These are phyloP conservation scores for Saccopteryx bilineata DNA, from an alignment of 2,113 vertebrate species.

Conservation along the genomic window DNA sequence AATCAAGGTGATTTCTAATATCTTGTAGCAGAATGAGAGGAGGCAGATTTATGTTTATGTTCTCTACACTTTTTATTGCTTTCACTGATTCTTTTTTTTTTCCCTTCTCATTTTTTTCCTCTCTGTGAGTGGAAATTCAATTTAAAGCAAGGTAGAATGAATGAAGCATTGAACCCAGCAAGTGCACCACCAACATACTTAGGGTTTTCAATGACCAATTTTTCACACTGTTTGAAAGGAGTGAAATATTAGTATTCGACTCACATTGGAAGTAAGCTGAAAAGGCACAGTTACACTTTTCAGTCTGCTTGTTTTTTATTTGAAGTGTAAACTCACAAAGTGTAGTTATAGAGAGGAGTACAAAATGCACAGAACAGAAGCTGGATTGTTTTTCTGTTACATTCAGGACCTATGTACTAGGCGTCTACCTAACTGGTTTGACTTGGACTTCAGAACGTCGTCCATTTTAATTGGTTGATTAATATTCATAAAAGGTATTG, in stretches of 20 bases:
- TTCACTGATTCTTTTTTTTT: constrained; percentile 65
- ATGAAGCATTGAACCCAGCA: constrained; percentile 76
- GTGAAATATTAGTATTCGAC: constrained; percentile 85
- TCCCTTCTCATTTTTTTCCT: constrained; percentile 52
- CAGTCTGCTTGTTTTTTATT: constrained; percentile 86
- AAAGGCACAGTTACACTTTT: constrained; percentile 86
- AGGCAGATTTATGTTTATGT: constrained; percentile 73
- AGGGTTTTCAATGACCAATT: constrained; percentile 83
- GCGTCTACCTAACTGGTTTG: background rate
- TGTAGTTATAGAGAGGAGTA: constrained; percentile 78
- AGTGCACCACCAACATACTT: constrained; percentile 75
- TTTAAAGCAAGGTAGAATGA: constrained; percentile 79
- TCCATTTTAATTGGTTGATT: constrained; percentile 44
- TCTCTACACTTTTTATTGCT: constrained; percentile 64
- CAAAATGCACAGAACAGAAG: constrained; percentile 76
- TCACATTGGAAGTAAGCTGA: constrained; percentile 83
- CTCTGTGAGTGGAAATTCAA: constrained; percentile 78
- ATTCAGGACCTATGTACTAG: background rate
- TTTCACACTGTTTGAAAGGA: constrained; percentile 83
- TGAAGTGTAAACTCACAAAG: constrained; percentile 86
- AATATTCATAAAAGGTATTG: background rate
- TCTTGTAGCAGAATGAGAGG: constrained; percentile 44
- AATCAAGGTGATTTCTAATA: constrained; percentile 60
- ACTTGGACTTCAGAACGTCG: background rate
- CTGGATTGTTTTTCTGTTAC: constrained; percentile 55